Base-by-base conservation (phyloP, 2,113 vertebrate genomes). In the Prionailurus viverrinus region DNA sequence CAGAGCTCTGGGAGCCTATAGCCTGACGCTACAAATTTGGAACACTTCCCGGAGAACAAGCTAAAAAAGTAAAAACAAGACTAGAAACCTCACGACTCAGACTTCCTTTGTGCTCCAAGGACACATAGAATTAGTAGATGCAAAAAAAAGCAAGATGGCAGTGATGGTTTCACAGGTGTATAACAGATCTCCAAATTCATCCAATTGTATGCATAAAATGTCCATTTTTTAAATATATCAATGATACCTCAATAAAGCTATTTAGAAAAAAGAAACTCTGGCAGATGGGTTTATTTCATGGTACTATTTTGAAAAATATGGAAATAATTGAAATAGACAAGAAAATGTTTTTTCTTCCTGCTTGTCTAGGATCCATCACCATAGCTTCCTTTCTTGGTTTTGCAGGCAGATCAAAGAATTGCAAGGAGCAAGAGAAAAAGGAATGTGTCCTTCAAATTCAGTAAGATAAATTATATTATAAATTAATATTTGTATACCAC, bases 31-130 rank as follows among this genome's bases (percentile, higher is more conserved):
- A 78, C 14, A 91, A 94, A 81, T 63, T 53, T 96, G 78, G 23
- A 94, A 53, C 68, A 41, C 5, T 89, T 94, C n/a, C 73, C 5
- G 4, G 80, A 91, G 13, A 31, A 80, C 27, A 16, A 85, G 23
- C 58, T 71, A 51, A 69, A 97, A 97, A 81, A 36, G 13, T n/a
- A 95, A 88, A n/a, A 96, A 80, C 21, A 91, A 93, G 27, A 91
- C 73, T 61, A 74, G 21, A 92, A 81, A 88, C 5, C 13, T 84
- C 12, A 74, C 2, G 65, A 1, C 5, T 89, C 27, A 33, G 21
- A 1, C 10, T 19, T 92, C 48, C 48, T 55, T 81, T 95, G 7
- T 92, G 29, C 69, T 74, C 55, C 21, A 36, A 63, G 65, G 36
- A 83, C 55, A 7, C 14, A 61, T 7, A 65, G 31, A 94, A 97